phyloP scores from a whole-genome alignment of 2,113 vertebrate species.

The Anthoscopus minutus region DNA sequence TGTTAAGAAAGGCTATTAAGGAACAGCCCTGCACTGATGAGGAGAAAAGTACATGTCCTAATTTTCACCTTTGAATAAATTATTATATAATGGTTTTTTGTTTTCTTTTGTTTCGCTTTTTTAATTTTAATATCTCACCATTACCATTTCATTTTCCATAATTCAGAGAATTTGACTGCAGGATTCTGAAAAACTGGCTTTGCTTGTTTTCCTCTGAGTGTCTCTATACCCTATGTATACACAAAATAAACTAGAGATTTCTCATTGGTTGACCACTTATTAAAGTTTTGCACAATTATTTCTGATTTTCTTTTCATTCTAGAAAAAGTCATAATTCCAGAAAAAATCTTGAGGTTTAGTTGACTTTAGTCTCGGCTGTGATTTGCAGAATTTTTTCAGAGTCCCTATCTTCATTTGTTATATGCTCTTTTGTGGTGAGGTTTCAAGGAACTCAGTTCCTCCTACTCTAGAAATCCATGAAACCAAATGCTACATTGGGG shows the following conservation, averaged over 20 bases:
- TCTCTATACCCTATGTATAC: fast-evolving
- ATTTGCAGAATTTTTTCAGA: neutral
- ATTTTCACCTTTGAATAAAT: neutral
- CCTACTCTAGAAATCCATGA: neutral
- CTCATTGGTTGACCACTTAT: neutral
- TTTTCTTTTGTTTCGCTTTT: too few relatives aligned
- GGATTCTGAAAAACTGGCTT: neutral
- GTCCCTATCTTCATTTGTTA: neutral
- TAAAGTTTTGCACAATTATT: neutral
- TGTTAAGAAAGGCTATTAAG: neutral
- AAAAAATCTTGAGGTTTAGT: neutral
- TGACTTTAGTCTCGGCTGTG: neutral
- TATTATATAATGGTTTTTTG: neutral
- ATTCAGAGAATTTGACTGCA: neutral
- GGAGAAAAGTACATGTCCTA: neutral
- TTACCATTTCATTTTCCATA: neutral
- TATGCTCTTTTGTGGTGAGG: neutral
- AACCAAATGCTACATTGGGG: too few relatives aligned
- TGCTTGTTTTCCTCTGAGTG: neutral
- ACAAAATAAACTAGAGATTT: neutral
- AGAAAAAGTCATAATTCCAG: neutral
- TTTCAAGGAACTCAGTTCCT: neutral
- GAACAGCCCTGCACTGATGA: neutral
- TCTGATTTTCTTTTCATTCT: neutral
- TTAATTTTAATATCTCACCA: neutral